These are phyloP conservation scores for Cephus spinipes DNA, from an alignment of 2,888 invertebrate species.

Conservation along the genomic window DNA sequence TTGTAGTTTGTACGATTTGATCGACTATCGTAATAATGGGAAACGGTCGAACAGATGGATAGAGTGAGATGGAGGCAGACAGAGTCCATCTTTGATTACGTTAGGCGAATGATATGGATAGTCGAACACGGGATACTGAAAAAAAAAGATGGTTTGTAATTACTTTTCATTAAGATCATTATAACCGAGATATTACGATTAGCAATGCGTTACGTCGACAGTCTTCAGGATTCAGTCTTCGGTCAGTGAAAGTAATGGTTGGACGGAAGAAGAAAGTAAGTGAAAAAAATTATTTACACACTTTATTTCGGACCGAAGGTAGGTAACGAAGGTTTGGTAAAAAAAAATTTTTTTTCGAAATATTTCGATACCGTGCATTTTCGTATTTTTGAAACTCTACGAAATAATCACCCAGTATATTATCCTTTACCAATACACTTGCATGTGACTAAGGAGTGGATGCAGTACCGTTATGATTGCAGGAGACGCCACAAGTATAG, in stretches of 20 bases:
- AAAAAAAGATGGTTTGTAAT: not conserved
- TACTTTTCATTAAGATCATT: not conserved
- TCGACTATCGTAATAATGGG: not conserved
- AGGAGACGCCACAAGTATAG: slow-evolving; percentile 41
- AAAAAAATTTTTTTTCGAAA: too few relatives aligned
- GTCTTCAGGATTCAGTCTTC: not conserved
- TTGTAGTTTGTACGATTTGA: not conserved
- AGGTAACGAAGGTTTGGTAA: too few relatives aligned
- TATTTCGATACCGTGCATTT: not conserved
- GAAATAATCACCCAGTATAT: slow-evolving; percentile 43
- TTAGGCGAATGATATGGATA: not conserved
- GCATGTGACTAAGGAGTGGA: slow-evolving; percentile 50
- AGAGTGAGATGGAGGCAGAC: too few relatives aligned
- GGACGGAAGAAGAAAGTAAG: not conserved
- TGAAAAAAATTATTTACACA: not conserved
- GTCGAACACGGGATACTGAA: not conserved
- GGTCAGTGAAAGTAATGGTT: not conserved
- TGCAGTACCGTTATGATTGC: slow-evolving; percentile 62
- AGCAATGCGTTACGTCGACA: not conserved
- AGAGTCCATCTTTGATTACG: not conserved
- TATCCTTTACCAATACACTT: slow-evolving; percentile 23
- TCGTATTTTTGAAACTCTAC: not conserved
- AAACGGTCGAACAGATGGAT: not conserved
- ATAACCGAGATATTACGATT: not conserved
- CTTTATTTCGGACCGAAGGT: too few relatives aligned